These are phyloP conservation scores for Barbus barbus DNA, from an alignment of 2,113 vertebrate species.

Conservation along the genomic window DNA sequence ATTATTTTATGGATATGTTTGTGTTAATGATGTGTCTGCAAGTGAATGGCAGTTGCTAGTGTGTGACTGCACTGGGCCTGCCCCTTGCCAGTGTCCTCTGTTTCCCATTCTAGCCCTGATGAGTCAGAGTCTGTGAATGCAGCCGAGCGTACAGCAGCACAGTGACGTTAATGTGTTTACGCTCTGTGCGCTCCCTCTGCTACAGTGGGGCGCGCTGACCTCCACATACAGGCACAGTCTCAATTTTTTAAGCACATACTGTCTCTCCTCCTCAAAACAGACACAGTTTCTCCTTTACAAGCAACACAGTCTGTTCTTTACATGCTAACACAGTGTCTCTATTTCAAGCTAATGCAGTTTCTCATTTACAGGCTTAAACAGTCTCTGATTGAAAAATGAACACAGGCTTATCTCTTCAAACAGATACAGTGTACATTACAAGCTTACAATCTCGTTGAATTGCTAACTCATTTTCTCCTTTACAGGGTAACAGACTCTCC, in stretches of 20 bases:
- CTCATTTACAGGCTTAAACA: not conserved
- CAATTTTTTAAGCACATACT: slow-evolving; percentile 16
- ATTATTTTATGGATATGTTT: not conserved
- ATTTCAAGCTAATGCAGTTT: not conserved
- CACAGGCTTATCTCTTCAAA: not conserved
- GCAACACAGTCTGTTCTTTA: not conserved
- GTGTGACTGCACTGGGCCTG: slow-evolving; percentile 27
- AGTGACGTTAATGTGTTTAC: slow-evolving; percentile 61
- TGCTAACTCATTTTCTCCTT: not conserved
- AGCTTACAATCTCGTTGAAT: not conserved
- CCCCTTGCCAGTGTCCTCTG: slow-evolving; percentile 43
- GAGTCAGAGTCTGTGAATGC: slow-evolving; percentile 68
- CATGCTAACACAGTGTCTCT: not conserved
- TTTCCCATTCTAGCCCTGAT: slow-evolving; percentile 61
- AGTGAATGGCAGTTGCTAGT: slow-evolving; percentile 20
- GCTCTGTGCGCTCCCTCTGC: slow-evolving; percentile 51
- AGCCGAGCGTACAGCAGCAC: slow-evolving; percentile 54
- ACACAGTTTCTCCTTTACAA: not conserved
- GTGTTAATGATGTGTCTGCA: slow-evolving; percentile 27
- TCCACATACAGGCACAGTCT: slow-evolving; percentile 39
- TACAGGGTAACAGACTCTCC: no score
- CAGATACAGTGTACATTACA: not conserved
- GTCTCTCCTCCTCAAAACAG: slow-evolving; percentile 17
- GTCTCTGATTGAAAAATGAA: not conserved
- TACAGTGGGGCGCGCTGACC: slow-evolving; percentile 39